Base-by-base conservation (phyloP, 2,888 invertebrate genomes). In the Campoplex capitator region DNA sequence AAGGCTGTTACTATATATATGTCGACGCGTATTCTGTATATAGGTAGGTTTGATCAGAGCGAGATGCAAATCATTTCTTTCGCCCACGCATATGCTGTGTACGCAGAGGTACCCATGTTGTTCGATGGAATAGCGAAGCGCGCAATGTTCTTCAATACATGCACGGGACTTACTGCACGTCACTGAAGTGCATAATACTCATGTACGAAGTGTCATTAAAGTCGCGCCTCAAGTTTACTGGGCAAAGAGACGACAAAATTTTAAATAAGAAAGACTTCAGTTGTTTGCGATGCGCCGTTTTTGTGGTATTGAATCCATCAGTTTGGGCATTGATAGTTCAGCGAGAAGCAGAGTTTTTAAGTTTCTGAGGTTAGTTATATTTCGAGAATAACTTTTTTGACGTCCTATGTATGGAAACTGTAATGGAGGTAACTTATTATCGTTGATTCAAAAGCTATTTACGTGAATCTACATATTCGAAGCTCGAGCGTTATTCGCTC, bases 41-140 rank as follows among this genome's bases (percentile, higher is more conserved):
- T 48, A 48, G 48, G 51, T 54, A 71, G 54, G 67, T 75, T 79
- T 79, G 65, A 83, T 71, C 67, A 67, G 70, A 79, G 51, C 67
- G 35, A 70, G 78, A 84, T 84, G 84, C 84, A 80, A 87, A 87
- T 81, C 81, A 81, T 84, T 87, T 84, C 70, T 71, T 51, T 81
- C 84, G 70, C 84, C 86, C 84, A 85, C 86, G 84, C 81, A 48
- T 23, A 68, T 75, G 71, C 83, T 88, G 75, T 87, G 79, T 56
- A 65, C 28, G 45, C 42, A 74, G 51, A 83, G 48, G 38, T 70
- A 51, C 65, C 48, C 56, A 62, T 54, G 65, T 74, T 67, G 67
- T 42, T 67, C 73, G 28, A 81, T 70, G 51, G 54, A 82, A 38
- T 77, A 74, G 68, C n/a, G 58, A 75, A 68, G 32, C 67, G 67